Evolutionary conservation across 2,113 vertebrate genomes (phyloP), one percentile per base, ranked within the genome.

Genomic region (Syrmaticus mikado): DNA sequence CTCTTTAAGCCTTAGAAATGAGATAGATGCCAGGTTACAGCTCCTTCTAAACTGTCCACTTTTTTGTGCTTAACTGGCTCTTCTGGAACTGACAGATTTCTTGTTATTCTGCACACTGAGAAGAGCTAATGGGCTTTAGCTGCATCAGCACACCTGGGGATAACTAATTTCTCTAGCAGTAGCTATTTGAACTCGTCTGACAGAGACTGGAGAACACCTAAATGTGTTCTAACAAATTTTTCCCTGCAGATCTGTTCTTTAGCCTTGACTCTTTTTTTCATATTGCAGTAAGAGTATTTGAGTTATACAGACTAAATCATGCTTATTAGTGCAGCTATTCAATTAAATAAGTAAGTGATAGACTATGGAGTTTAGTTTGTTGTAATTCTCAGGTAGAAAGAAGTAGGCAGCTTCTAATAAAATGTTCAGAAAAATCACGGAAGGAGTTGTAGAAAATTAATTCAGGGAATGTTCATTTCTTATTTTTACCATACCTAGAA

Each of bases 321-420:
- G 30, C 64, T 93, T 91, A 73, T 77, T 85, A 89, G 81, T 91
- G 50, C 28, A 87, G 53, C 28, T 72, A 72, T 57, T 79, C 15
- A 57, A 62, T 32, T 62, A 67, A 40, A 48, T 28, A 50, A 76
- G 25, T 28, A 48, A 76, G 28, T 20, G 4, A 71, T 60, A 11
- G 64, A 68, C 8, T 30, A 62, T 10, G 22, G 34, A 76, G 18
- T 55, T 87, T 7, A 8, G 71, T 66, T 79, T 84, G 45, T 30
- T 75, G 5, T 30, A 46, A 91, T 61, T 84, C 43, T 43, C 21
- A 78, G 50, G 30, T 87, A 90, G 52, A 53, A 53, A 53, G 52
- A 53, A 30, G 27, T 53, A 66, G 12, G 36, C 40, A 95, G 20
- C 58, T 81, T 12, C 36, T 90, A 74, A 82, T 38, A 75, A 83